Evolutionary conservation across 2,113 vertebrate species (phyloP), one percentile per base, ranked within the genome.

Genomic region (Chlorodrepanis virens): DNA sequence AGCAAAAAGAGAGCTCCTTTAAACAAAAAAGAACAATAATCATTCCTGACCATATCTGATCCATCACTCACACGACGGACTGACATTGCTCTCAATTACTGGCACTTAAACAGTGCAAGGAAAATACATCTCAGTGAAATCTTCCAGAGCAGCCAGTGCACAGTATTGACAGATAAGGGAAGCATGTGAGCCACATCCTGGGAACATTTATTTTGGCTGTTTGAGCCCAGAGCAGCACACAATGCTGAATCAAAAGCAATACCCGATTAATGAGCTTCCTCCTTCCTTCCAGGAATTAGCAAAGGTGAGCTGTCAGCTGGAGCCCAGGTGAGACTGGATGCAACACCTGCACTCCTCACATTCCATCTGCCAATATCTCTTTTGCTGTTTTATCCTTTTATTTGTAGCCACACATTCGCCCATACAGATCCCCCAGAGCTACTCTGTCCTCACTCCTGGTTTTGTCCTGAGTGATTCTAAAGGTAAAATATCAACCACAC

Each of bases 61-160:
- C 12, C 35, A 76, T 50, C 49, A 59, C 50, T 84, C 42, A 35
- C 78, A 68, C 37, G 42, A 60, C 77, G 37, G 17, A 94, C 57
- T 42, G 80, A 85, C 22, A 6, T 44, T 82, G 87, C 89, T 69
- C 57, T 79, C 65, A 96, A 69, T 76, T 75, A 88, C 63, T 89
- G 59, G 45, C 77, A 87, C 42, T 69, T 61, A 82, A 83, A n/a
- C 16, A 21, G 12, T 3, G 17, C 14, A 45, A 86, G 61, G 76
- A 83, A 94, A 78, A 96, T 18, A n/a, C 21, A 79, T 15, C 50
- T 21, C 56, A 59, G 47, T 54, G 75, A 94, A 85, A 89, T 56
- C 52, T 83, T 83, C 47, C 49, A 40, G 78, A 86, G 86, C 28
- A 81, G 53, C 19, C 45, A 47, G 20, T 4, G 44, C 39, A 57